A percentile compares a stretch with the other conserved stretches of the same genome.
Conservation (phyloP, 2,797 vertebrate species). For the Trichosurus vulpecula region DNA sequence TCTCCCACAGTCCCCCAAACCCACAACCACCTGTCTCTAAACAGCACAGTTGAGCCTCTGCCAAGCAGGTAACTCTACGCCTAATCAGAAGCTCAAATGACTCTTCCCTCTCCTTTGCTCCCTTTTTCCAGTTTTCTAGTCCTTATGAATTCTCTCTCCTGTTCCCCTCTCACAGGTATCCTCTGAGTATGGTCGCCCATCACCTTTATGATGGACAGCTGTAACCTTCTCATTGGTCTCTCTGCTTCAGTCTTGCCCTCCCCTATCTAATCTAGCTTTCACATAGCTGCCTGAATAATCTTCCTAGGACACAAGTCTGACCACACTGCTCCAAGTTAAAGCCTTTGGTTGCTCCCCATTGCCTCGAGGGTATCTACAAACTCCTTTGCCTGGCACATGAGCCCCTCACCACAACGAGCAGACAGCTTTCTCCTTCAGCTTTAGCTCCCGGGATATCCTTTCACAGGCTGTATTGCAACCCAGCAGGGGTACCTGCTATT, state of each 20-base stretch:
- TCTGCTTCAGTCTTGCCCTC: neutral
- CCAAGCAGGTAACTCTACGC: neutral
- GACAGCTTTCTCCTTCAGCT: neutral
- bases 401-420: neutral
- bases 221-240: neutral
- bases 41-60: neutral
- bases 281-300: neutral
- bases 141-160: neutral
- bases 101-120: neutral
- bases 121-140: neutral
- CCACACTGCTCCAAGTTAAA: neutral
- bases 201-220: neutral
- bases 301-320: neutral
- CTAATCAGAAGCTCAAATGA: neutral
- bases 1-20: conserved; percentile 23
- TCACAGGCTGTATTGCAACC: neutral
- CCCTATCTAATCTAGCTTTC: neutral
- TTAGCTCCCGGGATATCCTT: neutral
- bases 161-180: neutral
- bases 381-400: neutral
- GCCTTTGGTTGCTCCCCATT: neutral
- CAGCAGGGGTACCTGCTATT: neutral
- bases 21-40: conserved; percentile 43
- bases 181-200: neutral
- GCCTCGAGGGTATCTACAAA: neutral